These are phyloP conservation scores for Heliangelus exortis DNA, from an alignment of 2,797 vertebrate species.

Conservation along the genomic window DNA sequence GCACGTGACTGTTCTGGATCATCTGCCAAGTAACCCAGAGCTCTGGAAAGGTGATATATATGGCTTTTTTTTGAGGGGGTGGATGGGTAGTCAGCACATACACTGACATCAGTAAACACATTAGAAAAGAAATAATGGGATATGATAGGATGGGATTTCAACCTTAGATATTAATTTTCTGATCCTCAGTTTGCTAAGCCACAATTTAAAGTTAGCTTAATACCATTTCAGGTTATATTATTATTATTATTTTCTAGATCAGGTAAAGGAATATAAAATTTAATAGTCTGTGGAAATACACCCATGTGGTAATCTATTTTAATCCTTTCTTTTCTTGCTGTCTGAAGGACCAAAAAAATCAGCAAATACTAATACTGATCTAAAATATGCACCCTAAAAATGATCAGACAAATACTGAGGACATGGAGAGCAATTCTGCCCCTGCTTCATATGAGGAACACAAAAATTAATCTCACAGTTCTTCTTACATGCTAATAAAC, in stretches of 20 bases:
- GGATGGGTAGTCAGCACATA: not conserved
- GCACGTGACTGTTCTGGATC: not conserved
- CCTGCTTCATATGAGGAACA: not conserved
- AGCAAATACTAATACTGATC: not conserved
- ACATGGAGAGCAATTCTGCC: not conserved
- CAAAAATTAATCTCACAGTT: not conserved
- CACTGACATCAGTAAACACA: not conserved
- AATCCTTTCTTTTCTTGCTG: not conserved
- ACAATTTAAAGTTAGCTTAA: conserved; percentile 44
- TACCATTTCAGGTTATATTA: not conserved
- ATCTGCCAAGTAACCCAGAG: not conserved
- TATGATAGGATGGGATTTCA: conserved; percentile 13
- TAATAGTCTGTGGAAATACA: conserved; percentile 25
- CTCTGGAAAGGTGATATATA: not conserved
- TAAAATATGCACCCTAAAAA: not conserved
- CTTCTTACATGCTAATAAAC: not conserved
- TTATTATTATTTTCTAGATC: not conserved
- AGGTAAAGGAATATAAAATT: conserved; percentile 23
- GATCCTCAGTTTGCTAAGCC: conserved; percentile 21
- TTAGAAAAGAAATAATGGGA: not conserved
- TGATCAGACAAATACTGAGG: not conserved
- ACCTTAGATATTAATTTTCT: conserved; percentile 32
- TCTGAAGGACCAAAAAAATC: not conserved
- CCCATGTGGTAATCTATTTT: conserved; percentile 38
- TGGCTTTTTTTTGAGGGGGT: not conserved